Evolutionary conservation across 2,888 invertebrate species (phyloP).

Genomic region (Eretmocerus hayati): DNA sequence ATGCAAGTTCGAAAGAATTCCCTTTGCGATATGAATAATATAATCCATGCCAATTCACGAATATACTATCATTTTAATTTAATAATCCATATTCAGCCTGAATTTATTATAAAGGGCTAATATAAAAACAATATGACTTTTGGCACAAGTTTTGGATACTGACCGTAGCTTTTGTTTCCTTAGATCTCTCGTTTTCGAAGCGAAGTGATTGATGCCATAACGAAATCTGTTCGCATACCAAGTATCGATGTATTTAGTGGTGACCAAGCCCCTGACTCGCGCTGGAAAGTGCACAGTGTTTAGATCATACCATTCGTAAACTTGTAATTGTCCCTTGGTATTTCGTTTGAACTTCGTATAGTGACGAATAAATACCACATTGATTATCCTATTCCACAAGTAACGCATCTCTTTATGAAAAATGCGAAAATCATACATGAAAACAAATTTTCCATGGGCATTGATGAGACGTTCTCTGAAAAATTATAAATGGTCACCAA

Average conservation of each 20-base stretch:
- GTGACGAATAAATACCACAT: conserved; percentile 63
- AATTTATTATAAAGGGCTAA: too few species aligned
- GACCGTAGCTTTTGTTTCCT: conserved; percentile 38
- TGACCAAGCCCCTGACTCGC: conserved; percentile 51
- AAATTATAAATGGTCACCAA: too few species aligned
- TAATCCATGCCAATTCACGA: too few species aligned
- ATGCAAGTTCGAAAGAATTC: too few species aligned
- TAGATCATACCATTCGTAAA: conserved; percentile 59
- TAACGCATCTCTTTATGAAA: conserved; percentile 61
- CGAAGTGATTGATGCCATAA: conserved; percentile 46
- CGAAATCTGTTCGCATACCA: conserved; percentile 62
- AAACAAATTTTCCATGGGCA: conserved; percentile 63
- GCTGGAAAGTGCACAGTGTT: conserved; percentile 70
- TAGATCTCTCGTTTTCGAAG: conserved; percentile 42
- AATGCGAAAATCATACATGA: conserved; percentile 64
- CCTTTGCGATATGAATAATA: too few species aligned
- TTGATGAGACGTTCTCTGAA: conserved; percentile 62
- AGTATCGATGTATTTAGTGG: conserved; percentile 58
- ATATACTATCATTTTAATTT: too few species aligned
- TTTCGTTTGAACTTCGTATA: conserved; percentile 40
- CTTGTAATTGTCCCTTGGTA: conserved; percentile 23
- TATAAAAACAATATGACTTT: too few species aligned
- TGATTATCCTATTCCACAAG: conserved; percentile 71
- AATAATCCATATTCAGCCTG: too few species aligned
- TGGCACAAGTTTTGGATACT: too few species aligned